Percentiles rank a stretch among this genome's conserved stretches.
These are phyloP conservation scores for Patella caerulea DNA, from an alignment of 2,888 invertebrate species.

Conservation along the genomic window DNA sequence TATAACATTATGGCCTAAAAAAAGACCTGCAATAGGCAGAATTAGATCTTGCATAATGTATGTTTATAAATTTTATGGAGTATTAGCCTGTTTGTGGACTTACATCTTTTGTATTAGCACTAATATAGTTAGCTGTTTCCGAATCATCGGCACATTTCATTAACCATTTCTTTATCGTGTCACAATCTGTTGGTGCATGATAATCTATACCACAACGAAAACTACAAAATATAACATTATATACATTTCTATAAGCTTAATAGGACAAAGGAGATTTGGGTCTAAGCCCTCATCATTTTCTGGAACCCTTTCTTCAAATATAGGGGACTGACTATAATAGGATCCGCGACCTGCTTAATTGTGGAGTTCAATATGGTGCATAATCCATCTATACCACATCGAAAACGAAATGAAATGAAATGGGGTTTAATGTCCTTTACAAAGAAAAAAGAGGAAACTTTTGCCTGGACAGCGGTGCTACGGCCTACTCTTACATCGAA, in stretches of 20 bases:
- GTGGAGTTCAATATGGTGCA: too few species aligned
- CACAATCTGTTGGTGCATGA: slow-evolving; percentile 98
- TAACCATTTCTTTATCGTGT: slow-evolving; percentile 95
- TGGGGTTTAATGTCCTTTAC: too few species aligned
- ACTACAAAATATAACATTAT: slow-evolving; percentile 70
- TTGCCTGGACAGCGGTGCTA: too few species aligned
- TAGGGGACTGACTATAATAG: neutral
- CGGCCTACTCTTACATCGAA: too few species aligned
- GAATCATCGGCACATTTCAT: slow-evolving; percentile 99
- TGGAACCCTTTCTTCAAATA: neutral
- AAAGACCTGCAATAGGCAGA: too few species aligned
- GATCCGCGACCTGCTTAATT: neutral
- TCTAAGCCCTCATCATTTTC: neutral
- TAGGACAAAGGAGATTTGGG: neutral
- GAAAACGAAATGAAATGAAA: too few species aligned
- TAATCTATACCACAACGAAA: slow-evolving; percentile 96
- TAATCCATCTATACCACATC: too few species aligned
- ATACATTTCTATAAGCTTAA: neutral
- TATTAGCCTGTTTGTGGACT: slow-evolving; percentile 47
- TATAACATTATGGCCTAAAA: too few species aligned
- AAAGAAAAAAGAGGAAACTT: too few species aligned
- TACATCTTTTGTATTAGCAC: slow-evolving; percentile 95
- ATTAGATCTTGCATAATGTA: too few species aligned
- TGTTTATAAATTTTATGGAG: too few species aligned
- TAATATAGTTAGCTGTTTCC: slow-evolving; percentile 99